Percentiles rank a stretch among this genome's conserved stretches.
phyloP scores from a whole-genome alignment of 2,888 invertebrate species.

The Tipula confusa region DNA sequence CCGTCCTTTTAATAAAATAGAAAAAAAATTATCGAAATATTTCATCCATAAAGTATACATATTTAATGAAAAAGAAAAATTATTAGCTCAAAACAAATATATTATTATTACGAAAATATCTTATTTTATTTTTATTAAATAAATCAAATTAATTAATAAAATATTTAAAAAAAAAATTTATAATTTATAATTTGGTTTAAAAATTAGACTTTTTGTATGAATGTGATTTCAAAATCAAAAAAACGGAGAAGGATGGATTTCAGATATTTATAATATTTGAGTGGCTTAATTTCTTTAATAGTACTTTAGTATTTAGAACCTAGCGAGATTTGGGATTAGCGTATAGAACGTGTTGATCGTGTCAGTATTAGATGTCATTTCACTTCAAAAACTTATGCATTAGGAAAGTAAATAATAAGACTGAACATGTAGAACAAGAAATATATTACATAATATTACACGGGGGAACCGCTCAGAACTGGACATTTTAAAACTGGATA shows the following conservation, averaged over 20 bases:
- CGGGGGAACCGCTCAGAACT: too few relatives aligned
- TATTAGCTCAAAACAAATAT: constrained; percentile 9
- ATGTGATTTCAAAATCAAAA: neutral
- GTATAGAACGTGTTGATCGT: too few relatives aligned
- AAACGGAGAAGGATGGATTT: neutral
- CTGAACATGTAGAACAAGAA: too few relatives aligned
- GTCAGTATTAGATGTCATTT: too few relatives aligned
- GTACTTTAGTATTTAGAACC: too few relatives aligned
- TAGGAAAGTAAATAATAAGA: too few relatives aligned
- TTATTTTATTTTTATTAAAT: constrained; percentile 20
- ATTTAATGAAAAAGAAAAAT: neutral
- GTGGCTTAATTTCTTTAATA: too few relatives aligned
- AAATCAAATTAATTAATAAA: neutral
- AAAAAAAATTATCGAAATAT: neutral
- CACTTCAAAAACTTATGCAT: too few relatives aligned
- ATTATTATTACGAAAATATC: neutral
- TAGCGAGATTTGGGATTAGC: too few relatives aligned
- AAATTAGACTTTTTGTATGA: neutral
- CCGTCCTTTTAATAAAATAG: constrained; percentile 28
- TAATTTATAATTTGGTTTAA: neutral
- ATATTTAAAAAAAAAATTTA: neutral
- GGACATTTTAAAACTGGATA: too few relatives aligned
- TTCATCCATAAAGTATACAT: constrained; percentile 8
- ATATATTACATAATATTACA: too few relatives aligned
- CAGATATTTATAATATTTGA: too few relatives aligned